Evolutionary conservation across 2,113 vertebrate species (phyloP).

Genomic region (Cebus imitator): DNA sequence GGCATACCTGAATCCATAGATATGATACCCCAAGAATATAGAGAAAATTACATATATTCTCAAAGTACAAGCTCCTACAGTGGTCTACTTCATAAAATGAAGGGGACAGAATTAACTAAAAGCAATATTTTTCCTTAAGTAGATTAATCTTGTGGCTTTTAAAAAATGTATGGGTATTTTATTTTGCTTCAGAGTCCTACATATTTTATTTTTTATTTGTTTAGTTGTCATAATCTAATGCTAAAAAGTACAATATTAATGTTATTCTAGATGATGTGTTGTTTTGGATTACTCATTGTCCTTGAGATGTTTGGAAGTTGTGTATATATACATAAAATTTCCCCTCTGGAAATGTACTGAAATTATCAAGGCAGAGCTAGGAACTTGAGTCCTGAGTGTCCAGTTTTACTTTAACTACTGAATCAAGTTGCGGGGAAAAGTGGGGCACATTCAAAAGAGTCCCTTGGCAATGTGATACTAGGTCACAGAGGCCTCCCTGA

Average conservation of each 20-base stretch:
- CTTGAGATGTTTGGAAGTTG: background rate
- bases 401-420: slow-evolving; percentile 32
- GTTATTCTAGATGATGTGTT: background rate
- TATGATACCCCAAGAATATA: background rate
- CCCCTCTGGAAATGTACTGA: background rate
- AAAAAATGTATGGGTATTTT: background rate
- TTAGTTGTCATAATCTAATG: background rate
- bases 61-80: background rate
- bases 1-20: background rate
- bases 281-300: background rate
- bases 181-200: background rate
- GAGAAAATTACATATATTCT: background rate
- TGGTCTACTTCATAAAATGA: background rate
- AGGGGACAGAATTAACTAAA: background rate
- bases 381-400: slow-evolving; percentile 38
- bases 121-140: background rate
- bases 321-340: background rate
- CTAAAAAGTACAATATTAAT: background rate
- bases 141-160: background rate
- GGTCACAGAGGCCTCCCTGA: background rate
- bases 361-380: background rate
- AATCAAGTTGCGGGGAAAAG: slow-evolving; percentile 65
- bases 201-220: background rate
- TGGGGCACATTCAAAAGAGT: slow-evolving; percentile 47
- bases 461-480: background rate